A percentile compares a stretch with the other conserved stretches of the same genome.
These are phyloP conservation scores for Telmatochromis bifrenatus DNA, from an alignment of 2,113 vertebrate species.

Conservation along the genomic window DNA sequence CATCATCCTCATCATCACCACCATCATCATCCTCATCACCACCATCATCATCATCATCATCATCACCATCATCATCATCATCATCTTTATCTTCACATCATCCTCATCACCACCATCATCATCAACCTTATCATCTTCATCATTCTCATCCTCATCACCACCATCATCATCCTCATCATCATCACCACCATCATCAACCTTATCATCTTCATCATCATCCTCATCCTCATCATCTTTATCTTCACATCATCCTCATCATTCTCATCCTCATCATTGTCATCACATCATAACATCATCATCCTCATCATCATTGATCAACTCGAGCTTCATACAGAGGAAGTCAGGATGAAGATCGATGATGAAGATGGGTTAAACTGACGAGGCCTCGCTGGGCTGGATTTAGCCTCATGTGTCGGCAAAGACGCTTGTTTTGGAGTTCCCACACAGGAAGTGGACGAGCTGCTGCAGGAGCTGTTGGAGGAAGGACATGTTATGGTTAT, in stretches of 20 bases:
- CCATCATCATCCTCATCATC: too few relatives aligned
- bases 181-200: too few relatives aligned
- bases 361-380: not conserved
- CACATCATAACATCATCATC: not conserved
- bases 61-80: accelerated
- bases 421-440: not conserved
- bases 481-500: not conserved
- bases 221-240: accelerated
- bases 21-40: accelerated
- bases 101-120: too few relatives aligned
- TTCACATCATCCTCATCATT: accelerated
- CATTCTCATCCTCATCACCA: accelerated
- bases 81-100: too few relatives aligned
- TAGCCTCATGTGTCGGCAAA: not conserved
- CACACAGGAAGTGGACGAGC: not conserved
- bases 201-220: accelerated
- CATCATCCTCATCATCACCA: accelerated
- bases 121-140: accelerated
- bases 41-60: accelerated
- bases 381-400: not conserved
- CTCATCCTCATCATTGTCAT: accelerated
- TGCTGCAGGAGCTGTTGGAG: not conserved
- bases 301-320: not conserved
- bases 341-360: not conserved
- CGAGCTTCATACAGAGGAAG: not conserved